Percentiles rank a stretch among this genome's conserved stretches.
phyloP scores from a whole-genome alignment of 2,113 vertebrate genomes.

The Tympanuchus pallidicinctus region DNA sequence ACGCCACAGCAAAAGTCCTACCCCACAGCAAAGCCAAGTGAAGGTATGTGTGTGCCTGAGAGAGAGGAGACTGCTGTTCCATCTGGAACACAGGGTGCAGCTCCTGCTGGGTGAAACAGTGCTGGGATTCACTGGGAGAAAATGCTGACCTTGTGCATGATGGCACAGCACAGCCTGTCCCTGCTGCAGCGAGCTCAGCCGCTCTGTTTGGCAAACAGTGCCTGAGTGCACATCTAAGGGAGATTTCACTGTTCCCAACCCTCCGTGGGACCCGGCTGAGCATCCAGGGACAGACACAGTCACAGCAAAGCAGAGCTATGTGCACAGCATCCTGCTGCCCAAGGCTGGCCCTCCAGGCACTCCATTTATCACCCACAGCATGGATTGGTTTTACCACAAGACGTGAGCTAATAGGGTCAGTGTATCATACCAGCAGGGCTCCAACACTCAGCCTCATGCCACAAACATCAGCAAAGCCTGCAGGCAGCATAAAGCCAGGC shows the following conservation, averaged over 20 bases:
- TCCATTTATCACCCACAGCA: not conserved
- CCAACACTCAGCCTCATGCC: not conserved
- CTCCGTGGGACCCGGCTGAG: not conserved
- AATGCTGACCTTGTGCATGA: fast-evolving
- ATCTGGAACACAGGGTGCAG: not conserved
- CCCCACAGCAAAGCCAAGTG: not conserved
- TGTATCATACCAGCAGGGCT: not conserved
- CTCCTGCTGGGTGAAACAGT: not conserved
- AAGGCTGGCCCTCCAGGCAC: not conserved
- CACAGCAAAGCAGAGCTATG: fast-evolving
- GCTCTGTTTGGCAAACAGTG: fast-evolving
- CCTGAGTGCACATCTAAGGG: not conserved
- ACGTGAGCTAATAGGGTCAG: fast-evolving
- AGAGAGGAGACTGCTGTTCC: not conserved
- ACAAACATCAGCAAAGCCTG: not conserved
- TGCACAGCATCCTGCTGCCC: fast-evolving
- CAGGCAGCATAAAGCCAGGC: not conserved
- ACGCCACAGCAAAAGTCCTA: not conserved
- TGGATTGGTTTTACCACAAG: not conserved
- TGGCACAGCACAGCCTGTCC: not conserved
- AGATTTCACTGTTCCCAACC: not conserved
- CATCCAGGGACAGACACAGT: not conserved
- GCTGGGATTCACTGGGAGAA: not conserved
- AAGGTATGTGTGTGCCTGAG: fast-evolving
- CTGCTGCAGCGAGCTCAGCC: fast-evolving